Evolutionary conservation across 2,797 vertebrate species (phyloP), one percentile per base, ranked within the genome.

Genomic region (Tachyglossus aculeatus): DNA sequence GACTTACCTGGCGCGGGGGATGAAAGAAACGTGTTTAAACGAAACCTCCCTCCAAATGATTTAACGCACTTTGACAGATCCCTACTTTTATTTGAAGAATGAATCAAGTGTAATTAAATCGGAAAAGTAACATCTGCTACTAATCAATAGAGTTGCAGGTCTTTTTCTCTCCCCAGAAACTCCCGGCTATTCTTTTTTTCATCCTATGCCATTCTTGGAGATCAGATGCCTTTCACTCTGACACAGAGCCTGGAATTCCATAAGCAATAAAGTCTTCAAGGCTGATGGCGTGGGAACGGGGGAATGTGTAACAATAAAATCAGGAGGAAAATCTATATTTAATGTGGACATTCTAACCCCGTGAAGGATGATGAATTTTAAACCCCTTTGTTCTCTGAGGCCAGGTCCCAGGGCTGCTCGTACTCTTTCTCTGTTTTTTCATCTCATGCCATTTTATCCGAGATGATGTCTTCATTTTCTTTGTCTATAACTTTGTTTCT

Each of bases 271-370:
- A 87, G 77, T 91, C 88, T 83, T 90, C 74, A 71, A 88, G 85
- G 86, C 79, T 80, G 87, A 88, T 83, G 87, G 82, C 87, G 86
- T 83, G 83, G 80, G 85, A 90, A 85, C 81, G 81, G 68, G 87
- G 90, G 92, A 93, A 92, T 91, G 86, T 34, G 37, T 78, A 92
- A 92, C 91, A 93, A 90, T 89, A 87, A 88, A 90, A 93, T 91
- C 88, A 86, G 77, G 78, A 87, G 55, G 2, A 45, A 90, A 87
- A 93, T 90, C 89, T 89, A 77, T 82, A 88, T 86, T 87, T 91
- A 87, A 88, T 86, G 75, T 77, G 85, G 84, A 84, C 82, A 84
- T 68, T 89, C 55, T 86, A 77, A 75, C n/a, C 22, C 60, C 63
- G 60, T 79, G 78, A 88, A 87, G 80, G 80, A 80, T 74, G 73